phyloP scores from a whole-genome alignment of 2,797 vertebrate species.

The Alectoris magna region DNA sequence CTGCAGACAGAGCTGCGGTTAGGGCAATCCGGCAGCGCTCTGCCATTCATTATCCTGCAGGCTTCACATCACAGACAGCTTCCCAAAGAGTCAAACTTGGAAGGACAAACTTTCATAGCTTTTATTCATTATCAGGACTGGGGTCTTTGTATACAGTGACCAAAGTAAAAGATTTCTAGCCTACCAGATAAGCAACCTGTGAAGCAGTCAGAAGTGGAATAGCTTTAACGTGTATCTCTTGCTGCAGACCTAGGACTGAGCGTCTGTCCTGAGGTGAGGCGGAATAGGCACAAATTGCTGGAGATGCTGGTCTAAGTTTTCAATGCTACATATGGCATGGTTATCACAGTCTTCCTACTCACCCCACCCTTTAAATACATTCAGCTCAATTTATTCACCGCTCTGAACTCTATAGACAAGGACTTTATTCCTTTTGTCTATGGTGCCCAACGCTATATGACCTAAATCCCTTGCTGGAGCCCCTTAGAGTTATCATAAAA shows the following conservation, averaged over 20 bases:
- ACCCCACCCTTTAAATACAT: background rate
- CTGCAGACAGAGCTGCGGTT: background rate
- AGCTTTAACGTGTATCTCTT: background rate
- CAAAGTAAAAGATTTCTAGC: background rate
- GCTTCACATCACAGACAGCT: background rate
- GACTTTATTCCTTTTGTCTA: background rate
- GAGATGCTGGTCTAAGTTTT: background rate
- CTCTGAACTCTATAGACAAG: background rate
- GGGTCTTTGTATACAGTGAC: background rate
- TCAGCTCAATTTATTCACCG: background rate
- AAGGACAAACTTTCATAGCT: background rate
- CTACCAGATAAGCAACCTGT: fast-evolving
- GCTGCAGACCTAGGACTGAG: background rate
- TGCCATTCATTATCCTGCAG: background rate
- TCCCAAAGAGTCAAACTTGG: background rate
- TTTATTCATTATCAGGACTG: background rate
- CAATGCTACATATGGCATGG: background rate
- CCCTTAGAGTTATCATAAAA: background rate
- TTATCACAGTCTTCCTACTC: background rate
- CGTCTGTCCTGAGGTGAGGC: background rate
- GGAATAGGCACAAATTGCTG: background rate
- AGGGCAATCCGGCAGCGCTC: background rate
- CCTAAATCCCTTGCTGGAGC: background rate
- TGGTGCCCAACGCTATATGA: background rate
- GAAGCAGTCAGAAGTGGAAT: background rate